Evolutionary conservation across 2,797 vertebrate species (phyloP).

Genomic region (Hirundo rustica): DNA sequence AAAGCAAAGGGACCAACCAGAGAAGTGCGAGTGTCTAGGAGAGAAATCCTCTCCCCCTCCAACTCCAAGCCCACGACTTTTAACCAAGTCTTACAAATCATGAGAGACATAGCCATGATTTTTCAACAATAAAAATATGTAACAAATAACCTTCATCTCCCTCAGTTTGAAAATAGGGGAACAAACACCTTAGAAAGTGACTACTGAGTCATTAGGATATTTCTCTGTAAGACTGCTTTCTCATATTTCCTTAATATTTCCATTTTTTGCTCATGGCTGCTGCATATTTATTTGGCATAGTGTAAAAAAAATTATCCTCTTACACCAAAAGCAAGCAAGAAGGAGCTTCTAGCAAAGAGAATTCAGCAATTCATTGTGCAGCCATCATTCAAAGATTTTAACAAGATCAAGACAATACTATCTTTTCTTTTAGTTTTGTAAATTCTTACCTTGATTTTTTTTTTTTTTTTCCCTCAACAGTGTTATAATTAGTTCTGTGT

Average conservation of each 20-base stretch:
- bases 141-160: background rate
- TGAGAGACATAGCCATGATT: background rate
- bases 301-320: background rate
- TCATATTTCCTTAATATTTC: background rate
- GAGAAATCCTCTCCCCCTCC: background rate
- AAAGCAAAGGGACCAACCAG: background rate
- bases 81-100: background rate
- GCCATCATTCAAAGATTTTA: background rate
- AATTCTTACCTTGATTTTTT: background rate
- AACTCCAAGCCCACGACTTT: background rate
- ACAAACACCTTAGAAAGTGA: background rate
- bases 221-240: background rate
- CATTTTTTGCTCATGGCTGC: background rate
- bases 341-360: background rate
- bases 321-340: background rate
- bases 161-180: background rate
- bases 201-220: background rate
- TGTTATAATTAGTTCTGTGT: background rate
- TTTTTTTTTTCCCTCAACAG: background rate
- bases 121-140: background rate
- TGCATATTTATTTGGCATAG: background rate
- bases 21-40: background rate
- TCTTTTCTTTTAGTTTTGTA: background rate
- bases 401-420: background rate
- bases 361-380: background rate